Evolutionary conservation across 2,797 vertebrate species (phyloP).

Genomic region (Trichosurus vulpecula): DNA sequence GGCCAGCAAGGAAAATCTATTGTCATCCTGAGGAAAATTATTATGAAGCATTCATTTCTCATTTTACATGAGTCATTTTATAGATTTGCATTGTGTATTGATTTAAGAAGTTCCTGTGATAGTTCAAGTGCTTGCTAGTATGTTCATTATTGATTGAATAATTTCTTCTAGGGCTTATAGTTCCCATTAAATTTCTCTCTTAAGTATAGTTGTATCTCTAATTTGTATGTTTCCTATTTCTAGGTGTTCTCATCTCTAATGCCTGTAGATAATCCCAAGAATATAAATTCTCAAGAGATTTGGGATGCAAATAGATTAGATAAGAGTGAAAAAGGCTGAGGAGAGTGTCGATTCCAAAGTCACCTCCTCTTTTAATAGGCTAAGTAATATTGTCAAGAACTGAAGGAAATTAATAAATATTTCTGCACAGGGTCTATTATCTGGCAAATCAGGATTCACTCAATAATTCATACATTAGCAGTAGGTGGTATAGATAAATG

Average conservation of each 20-base stretch:
- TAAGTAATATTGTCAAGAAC: constrained; percentile 49
- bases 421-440: constrained; percentile 46
- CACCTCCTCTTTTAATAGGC: constrained; percentile 29
- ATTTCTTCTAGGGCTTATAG: neutral
- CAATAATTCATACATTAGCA: constrained; percentile 68
- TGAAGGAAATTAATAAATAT: constrained; percentile 58
- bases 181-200: neutral
- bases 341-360: neutral
- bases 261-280: neutral
- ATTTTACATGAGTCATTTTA: neutral
- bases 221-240: neutral
- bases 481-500: constrained; percentile 55
- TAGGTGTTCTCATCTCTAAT: neutral
- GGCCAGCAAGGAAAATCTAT: neutral
- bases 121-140: neutral
- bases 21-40: neutral
- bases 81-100: neutral
- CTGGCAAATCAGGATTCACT: constrained; percentile 59
- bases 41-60: neutral
- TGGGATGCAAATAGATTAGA: neutral
- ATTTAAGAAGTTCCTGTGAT: neutral
- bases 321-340: neutral
- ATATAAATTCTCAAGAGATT: neutral
- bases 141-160: neutral
- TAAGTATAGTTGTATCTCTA: neutral